Evolutionary conservation across 92 coral and sea anemone genomes (phyloP), one percentile per base, ranked within the genome.

Genomic region (Porites lobata): DNA sequence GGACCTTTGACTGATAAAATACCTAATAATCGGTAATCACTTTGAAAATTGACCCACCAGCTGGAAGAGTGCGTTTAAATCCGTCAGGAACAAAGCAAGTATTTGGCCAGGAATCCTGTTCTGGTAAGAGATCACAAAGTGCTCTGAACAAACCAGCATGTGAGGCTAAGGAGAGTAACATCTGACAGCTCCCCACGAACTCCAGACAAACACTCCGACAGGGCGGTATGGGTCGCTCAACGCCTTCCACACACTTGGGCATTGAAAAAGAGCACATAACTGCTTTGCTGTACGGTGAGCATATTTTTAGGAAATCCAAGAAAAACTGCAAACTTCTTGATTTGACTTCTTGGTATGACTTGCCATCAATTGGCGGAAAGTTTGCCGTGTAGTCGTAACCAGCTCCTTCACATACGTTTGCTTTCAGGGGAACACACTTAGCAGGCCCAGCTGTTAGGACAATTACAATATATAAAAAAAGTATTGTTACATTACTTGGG

Each of bases 201-300:
- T 87, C 91, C 72, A 80, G 52, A 56, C 94, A 91, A 26, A 91
- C 94, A n/a, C 89, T 85, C 56, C 92, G 91, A 43, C 94, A 91
- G 18, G 94, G 94, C 5, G 79, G 83, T 14, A 91, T 65, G 20
- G 94, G 94, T 54, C 78, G 68, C 1, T 78, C 50, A 20, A 54
- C 57, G 8, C 92, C 92, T 67, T 83, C 79, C 24, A 82, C 29
- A 24, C 94, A 91, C 83, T 87, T 83, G 11, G 94, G 94, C 81
- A 79, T 75, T 47, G 50, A 64, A 19, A 87, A 75, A 8, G 94
- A 91, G 43, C 94, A 91, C 67, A 91, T 57, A 8, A 91, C 29
- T 20, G 90, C 72, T 17, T 51, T 82, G 11, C 83, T 63, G 80
- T 71, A 82, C 7, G 81, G 73, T 8, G 94, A 91, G 67, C 94